Percentiles rank a stretch among this genome's conserved stretches.
These are phyloP conservation scores for Gorsachius goisagi DNA, from an alignment of 2,113 vertebrate genomes.

Conservation along the genomic window DNA sequence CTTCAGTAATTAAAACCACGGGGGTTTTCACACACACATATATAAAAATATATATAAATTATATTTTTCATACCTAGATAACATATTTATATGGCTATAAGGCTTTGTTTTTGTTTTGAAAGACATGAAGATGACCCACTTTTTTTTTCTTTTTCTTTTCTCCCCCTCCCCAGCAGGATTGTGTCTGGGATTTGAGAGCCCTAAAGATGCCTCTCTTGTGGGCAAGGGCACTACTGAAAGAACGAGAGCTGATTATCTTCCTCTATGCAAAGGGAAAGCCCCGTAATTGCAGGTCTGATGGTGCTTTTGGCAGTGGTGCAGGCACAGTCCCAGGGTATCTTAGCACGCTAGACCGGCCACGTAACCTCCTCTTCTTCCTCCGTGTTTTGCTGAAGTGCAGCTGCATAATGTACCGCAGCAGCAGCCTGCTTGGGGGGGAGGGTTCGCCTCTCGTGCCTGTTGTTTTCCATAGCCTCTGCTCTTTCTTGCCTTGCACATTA, in stretches of 20 bases:
- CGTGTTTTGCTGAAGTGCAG: neutral
- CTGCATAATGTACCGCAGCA: rapidly evolving
- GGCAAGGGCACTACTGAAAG: neutral
- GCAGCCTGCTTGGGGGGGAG: neutral
- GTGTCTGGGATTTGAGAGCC: neutral
- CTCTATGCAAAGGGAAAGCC: neutral
- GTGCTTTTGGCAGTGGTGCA: neutral
- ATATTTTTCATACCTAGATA: neutral
- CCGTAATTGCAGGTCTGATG: rapidly evolving
- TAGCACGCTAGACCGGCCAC: neutral
- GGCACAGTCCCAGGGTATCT: neutral
- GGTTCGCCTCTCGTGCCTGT: neutral
- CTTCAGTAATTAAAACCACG: slow-evolving; percentile 7
- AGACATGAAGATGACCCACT: neutral
- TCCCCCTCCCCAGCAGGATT: neutral
- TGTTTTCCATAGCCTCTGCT: neutral
- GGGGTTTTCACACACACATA: neutral
- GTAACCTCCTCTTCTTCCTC: neutral
- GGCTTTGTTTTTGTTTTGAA: neutral
- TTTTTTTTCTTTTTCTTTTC: neutral
- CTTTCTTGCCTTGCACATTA: neutral
- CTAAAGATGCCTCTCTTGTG: neutral
- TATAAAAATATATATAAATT: neutral
- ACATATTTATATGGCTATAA: neutral
- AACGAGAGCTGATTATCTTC: neutral